Conservation (phyloP, 1,140 invertebrate genomes). For the Lithobius niger region DNA sequence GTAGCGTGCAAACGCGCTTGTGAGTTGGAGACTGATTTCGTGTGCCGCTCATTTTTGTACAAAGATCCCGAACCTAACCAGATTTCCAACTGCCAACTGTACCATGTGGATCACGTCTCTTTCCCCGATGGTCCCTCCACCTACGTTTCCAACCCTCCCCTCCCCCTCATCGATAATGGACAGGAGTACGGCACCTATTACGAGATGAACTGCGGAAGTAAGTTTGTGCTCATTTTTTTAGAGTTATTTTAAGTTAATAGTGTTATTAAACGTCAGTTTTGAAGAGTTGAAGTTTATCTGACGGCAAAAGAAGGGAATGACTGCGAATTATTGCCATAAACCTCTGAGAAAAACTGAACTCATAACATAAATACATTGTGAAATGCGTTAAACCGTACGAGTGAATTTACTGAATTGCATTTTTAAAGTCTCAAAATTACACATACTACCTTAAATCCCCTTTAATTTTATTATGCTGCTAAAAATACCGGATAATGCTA, state of each 20-base stretch:
- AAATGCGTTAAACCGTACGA: no score
- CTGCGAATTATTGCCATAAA: no score
- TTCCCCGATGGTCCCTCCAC: slow-evolving; percentile 80
- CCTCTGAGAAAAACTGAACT: no score
- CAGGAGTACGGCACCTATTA: slow-evolving; percentile 75
- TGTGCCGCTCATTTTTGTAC: slow-evolving; percentile 80
- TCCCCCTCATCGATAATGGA: slow-evolving; percentile 78
- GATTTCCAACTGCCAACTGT: slow-evolving; percentile 77
- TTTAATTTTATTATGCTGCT: no score
- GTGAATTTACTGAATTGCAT: no score
- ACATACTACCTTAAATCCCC: no score
- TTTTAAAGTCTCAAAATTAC: no score
- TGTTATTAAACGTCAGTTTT: no score
- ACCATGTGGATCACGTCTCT: slow-evolving; percentile 82
- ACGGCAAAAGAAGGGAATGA: no score
- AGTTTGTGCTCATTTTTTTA: background rate
- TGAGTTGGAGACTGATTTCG: slow-evolving; percentile 82
- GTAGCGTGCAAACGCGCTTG: slow-evolving; percentile 73
- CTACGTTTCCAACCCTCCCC: slow-evolving; percentile 55
- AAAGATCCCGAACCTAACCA: slow-evolving; percentile 45
- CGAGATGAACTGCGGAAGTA: slow-evolving; percentile 69
- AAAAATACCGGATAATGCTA: no score
- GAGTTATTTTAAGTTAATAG: background rate
- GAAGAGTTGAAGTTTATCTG: no score
- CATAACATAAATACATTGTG: no score